Evolutionary conservation across 2,797 vertebrate species (phyloP), one percentile per base, ranked within the genome.

Genomic region (Botia almorhae): DNA sequence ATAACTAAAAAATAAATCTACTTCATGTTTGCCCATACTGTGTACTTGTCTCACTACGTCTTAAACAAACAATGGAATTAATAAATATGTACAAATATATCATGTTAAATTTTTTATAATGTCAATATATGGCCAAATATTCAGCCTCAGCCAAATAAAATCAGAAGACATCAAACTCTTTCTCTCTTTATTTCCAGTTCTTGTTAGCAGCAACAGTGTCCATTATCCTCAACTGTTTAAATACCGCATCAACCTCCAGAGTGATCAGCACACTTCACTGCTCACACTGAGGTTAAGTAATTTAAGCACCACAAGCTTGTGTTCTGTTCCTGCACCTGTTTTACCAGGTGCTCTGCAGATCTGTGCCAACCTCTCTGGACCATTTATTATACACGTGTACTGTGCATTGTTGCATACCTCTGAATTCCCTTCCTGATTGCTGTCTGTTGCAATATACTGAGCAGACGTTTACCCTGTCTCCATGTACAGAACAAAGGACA

Each of bases 271-370:
- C 69, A 77, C 65, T 77, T 60, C 65, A 77, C 53, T 33, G 75
- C 36, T 77, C 65, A 46, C 64, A 33, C 36, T 0, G 65, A 77
- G 75, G 65, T 69, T 60, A 71, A 71, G 56, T 55, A 50, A 46
- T 51, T 77, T 60, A 17, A 69, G 65, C 53, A 69, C 7, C 53
- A 60, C 39, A 50, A 48, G 53, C 17, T 55, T 69, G 56, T 61
- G 61, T 51, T 78, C 69, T 1, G 0, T 63, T 51, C 14, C 19
- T 64, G 48, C 76, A 79, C 76, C 76, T 79, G 68, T 79, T 71
- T 63, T 39, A 55, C 36, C 51, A 69, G 76, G 43, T 78, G 65
- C 67, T 26, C 48, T 76, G 12, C 33, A 19, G 64, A 5, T 55
- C 51, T 26, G 51, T 77, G 51, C 65, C 76, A 60, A 46, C 43